Conservation (phyloP, 2,113 vertebrate species). For the Halcyon senegalensis region DNA sequence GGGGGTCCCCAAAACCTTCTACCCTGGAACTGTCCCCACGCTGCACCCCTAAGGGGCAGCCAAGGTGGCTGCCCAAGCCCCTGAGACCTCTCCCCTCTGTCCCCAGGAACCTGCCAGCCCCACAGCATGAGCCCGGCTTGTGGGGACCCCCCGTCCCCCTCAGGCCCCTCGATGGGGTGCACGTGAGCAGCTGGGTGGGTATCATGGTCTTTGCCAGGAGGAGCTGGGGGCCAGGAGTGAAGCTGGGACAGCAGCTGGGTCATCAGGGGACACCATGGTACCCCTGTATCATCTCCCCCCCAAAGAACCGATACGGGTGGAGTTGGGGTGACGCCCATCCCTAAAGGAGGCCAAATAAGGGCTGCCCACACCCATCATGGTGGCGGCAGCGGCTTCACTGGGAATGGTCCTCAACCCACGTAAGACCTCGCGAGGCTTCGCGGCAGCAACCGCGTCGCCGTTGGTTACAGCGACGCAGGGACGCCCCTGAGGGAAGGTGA, state of each 20-base stretch:
- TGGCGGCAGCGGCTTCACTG: neutral
- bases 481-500: rapidly evolving
- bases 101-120: neutral
- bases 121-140: rapidly evolving
- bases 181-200: neutral
- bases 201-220: neutral
- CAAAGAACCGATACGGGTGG: too few relatives aligned
- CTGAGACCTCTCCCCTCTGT: neutral
- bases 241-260: too few relatives aligned
- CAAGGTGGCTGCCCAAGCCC: neutral
- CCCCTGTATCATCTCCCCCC: neutral
- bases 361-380: slow-evolving; percentile 1
- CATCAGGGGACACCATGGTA: rapidly evolving
- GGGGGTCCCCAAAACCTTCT: neutral
- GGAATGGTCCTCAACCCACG: too few relatives aligned
- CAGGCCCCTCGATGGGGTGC: neutral
- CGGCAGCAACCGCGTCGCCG: neutral
- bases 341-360: too few relatives aligned
- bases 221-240: too few relatives aligned
- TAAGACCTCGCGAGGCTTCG: neutral
- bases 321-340: too few relatives aligned
- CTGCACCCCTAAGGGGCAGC: rapidly evolving
- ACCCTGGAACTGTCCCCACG: neutral
- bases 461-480: neutral
- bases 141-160: rapidly evolving